Percentiles rank a stretch among this genome's conserved stretches.
Evolutionary conservation across 1,140 invertebrate genomes (phyloP).

Genomic region (Drosophila tristis): DNA sequence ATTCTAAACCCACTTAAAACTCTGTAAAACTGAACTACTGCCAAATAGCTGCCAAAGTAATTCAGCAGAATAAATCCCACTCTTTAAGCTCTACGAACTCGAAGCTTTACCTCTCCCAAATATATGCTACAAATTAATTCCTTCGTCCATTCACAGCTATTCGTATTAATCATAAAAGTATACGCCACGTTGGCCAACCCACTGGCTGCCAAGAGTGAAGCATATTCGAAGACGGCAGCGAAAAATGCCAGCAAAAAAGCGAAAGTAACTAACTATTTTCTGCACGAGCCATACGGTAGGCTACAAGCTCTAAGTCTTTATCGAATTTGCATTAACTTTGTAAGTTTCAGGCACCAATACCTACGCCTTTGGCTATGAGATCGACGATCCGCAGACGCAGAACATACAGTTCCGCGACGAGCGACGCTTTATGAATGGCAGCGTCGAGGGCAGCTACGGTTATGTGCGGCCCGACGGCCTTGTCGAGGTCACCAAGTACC

Average conservation of each 20-base stretch:
- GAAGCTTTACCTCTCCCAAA: constrained; percentile 9
- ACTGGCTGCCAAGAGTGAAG: constrained; percentile 30
- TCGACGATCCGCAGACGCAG: constrained; percentile 86
- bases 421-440: constrained; percentile 87
- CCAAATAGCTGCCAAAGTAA: neutral
- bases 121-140: constrained; percentile 21
- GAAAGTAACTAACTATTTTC: constrained; percentile 67
- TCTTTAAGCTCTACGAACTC: neutral
- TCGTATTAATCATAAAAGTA: constrained; percentile 69
- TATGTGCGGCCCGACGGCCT: constrained; percentile 87
- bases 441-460: constrained; percentile 88
- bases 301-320: neutral
- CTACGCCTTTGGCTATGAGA: constrained; percentile 89
- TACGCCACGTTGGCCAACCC: constrained; percentile 46
- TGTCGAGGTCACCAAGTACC: constrained; percentile 86
- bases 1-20: too few species aligned
- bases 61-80: neutral
- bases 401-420: constrained; percentile 89
- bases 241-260: constrained; percentile 29
- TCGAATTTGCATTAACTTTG: neutral
- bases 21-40: too few species aligned
- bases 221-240: constrained; percentile 32
- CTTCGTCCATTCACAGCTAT: constrained; percentile 15
- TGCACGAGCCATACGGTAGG: constrained; percentile 74
- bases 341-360: constrained; percentile 85